Evolutionary conservation across 2,113 vertebrate species (phyloP).

Genomic region (Tamias sibiricus): DNA sequence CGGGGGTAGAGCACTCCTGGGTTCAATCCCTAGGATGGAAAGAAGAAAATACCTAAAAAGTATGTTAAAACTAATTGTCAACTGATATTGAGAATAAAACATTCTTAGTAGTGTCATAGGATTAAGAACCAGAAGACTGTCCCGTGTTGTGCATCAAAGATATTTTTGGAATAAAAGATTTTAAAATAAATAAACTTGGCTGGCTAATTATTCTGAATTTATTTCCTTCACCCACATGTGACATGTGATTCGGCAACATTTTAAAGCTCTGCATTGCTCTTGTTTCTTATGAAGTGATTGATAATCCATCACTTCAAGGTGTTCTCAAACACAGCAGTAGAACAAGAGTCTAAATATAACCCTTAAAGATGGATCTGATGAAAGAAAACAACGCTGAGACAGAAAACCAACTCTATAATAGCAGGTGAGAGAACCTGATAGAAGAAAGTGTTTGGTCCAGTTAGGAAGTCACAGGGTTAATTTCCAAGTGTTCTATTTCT

Average conservation of each 20-base stretch:
- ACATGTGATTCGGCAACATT: not conserved
- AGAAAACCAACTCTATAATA: not conserved
- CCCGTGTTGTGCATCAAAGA: not conserved
- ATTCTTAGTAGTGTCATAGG: not conserved
- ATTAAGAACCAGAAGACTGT: not conserved
- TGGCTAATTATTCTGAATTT: not conserved
- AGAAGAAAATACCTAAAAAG: too few relatives aligned
- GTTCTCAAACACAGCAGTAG: not conserved
- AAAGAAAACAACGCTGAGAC: not conserved
- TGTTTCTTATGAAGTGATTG: not conserved
- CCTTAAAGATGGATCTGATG: not conserved
- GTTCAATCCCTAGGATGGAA: not conserved
- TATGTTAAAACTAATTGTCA: not conserved
- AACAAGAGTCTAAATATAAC: not conserved
- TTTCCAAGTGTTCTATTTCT: not conserved
- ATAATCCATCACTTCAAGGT: not conserved
- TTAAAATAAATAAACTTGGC: constrained; percentile 17
- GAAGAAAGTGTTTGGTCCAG: not conserved
- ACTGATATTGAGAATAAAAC: not conserved
- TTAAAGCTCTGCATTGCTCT: not conserved
- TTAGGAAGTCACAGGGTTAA: not conserved
- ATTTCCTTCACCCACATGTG: not conserved
- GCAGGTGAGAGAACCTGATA: not conserved
- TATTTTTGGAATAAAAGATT: not conserved
- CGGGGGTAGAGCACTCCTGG: not conserved